Evolutionary conservation across 2,888 invertebrate genomes (phyloP).

Genomic region (Lasioglossum vierecki): DNA sequence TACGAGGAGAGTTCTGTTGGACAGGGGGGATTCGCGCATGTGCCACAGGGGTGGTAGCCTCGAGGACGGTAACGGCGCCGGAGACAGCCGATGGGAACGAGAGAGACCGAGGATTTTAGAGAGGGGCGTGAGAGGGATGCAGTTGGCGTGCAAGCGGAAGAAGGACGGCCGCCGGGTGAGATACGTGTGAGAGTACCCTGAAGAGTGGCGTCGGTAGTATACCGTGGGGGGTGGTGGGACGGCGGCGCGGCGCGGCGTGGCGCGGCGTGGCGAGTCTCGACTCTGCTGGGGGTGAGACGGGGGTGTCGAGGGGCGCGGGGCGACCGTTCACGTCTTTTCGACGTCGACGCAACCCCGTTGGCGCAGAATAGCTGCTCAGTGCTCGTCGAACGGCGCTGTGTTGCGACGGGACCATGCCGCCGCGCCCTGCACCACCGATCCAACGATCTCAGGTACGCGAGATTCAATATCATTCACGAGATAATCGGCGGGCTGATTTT

Average conservation of each 20-base stretch:
- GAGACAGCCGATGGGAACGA: slow-evolving; percentile 49
- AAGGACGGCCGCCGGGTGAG: slow-evolving; percentile 38
- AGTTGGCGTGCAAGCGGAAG: slow-evolving; percentile 6
- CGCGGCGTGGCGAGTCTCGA: background rate
- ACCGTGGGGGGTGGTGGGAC: slow-evolving; percentile 11
- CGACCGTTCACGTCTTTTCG: slow-evolving; percentile 77
- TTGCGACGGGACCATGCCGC: slow-evolving; percentile 83
- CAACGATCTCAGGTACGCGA: slow-evolving; percentile 81
- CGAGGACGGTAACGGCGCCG: slow-evolving; percentile 52
- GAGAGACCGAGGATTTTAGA: background rate
- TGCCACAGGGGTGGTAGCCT: slow-evolving; percentile 50
- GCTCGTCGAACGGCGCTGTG: slow-evolving; percentile 82
- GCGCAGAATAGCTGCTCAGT: slow-evolving; percentile 81
- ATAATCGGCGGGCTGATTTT: background rate
- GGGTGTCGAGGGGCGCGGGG: slow-evolving; percentile 43
- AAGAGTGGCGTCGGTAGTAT: slow-evolving; percentile 55
- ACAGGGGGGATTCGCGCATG: slow-evolving; percentile 51
- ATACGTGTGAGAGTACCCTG: slow-evolving; percentile 57
- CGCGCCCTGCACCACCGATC: slow-evolving; percentile 80
- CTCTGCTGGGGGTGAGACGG: background rate
- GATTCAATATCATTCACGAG: slow-evolving; percentile 49
- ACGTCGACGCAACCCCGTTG: slow-evolving; percentile 81
- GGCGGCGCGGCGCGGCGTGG: background rate
- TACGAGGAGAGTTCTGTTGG: slow-evolving; percentile 51
- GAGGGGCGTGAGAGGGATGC: slow-evolving; percentile 1